Conservation (phyloP, 2,113 vertebrate species). For the Bolborhynchus lineola region DNA sequence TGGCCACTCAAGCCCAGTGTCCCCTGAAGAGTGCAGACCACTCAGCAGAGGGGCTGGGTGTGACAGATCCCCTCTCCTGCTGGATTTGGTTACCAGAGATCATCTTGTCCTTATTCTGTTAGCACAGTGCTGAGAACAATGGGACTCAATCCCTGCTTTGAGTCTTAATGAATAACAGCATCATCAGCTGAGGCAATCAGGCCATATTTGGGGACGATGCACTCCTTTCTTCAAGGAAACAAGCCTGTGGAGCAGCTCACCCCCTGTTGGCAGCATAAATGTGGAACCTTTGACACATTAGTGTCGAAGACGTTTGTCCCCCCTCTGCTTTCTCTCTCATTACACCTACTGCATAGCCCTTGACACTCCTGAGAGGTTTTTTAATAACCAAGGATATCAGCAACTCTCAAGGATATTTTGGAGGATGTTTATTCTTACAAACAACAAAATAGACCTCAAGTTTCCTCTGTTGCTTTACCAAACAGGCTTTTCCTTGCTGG, state of each 20-base stretch:
- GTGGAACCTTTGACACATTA: not conserved
- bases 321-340: not conserved
- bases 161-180: conserved; percentile 24
- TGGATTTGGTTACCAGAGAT: conserved; percentile 23
- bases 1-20: not conserved
- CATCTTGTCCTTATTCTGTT: not conserved
- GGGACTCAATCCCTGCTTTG: not conserved
- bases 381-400: not conserved
- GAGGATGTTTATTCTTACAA: not conserved
- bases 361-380: not conserved
- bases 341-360: not conserved
- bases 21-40: not conserved
- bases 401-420: not conserved
- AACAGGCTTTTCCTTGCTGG: not conserved
- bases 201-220: not conserved
- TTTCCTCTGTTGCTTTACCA: not conserved
- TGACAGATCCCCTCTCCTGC: not conserved
- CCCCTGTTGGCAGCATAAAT: not conserved
- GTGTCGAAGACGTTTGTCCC: not conserved
- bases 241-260: not conserved
- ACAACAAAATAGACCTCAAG: not conserved
- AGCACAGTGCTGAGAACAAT: not conserved
- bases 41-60: not conserved
- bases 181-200: conserved; percentile 11
- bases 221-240: not conserved